A percentile compares a stretch with the other conserved stretches of the same genome.
Evolutionary conservation across 2,113 vertebrate genomes (phyloP).

Genomic region (Aramus guarauna): DNA sequence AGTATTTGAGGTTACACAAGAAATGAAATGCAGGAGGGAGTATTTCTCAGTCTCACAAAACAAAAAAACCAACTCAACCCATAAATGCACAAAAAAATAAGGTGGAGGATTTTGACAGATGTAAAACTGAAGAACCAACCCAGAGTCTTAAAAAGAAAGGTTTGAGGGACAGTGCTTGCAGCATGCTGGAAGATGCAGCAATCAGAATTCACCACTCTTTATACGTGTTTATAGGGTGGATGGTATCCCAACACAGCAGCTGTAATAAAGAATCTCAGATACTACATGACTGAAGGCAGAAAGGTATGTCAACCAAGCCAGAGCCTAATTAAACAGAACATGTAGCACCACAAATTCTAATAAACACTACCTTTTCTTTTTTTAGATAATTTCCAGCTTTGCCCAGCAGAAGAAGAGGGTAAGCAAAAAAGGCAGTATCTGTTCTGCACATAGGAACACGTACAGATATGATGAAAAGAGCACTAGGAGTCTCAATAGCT

Average conservation of each 20-base stretch:
- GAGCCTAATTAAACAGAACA: not conserved
- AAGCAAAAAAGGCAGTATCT: not conserved
- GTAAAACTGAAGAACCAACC: not conserved
- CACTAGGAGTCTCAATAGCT: not conserved
- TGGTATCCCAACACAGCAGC: not conserved
- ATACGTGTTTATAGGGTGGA: not conserved
- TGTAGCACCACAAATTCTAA: not conserved
- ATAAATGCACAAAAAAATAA: not conserved
- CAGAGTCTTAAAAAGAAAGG: not conserved
- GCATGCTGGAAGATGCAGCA: not conserved
- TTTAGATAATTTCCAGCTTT: not conserved
- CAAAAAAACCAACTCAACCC: not conserved
- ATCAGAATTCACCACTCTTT: not conserved
- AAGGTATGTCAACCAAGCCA: not conserved
- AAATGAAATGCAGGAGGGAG: accelerated
- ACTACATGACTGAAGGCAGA: not conserved
- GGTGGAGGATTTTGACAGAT: not conserved
- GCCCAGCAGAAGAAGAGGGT: not conserved
- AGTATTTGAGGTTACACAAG: not conserved
- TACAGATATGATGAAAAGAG: not conserved
- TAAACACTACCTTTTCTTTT: not conserved
- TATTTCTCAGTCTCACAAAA: not conserved
- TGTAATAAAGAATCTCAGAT: not conserved
- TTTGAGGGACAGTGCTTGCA: not conserved
- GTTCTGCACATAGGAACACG: not conserved